Evolutionary conservation across 2,797 vertebrate genomes (phyloP).

Genomic region (Cirrhinus mrigala): DNA sequence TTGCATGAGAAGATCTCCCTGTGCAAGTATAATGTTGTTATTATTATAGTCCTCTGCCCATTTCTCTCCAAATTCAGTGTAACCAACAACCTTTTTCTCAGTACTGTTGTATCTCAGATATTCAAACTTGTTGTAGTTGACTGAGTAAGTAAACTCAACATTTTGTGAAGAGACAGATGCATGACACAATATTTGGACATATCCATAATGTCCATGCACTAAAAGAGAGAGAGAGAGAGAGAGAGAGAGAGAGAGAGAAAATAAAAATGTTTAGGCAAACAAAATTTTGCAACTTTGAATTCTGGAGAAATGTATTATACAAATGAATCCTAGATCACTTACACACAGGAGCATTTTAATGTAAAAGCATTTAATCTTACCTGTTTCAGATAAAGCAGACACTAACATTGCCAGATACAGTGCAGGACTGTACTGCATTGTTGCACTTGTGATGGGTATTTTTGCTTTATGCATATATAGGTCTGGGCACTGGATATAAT

Average conservation of each 20-base stretch:
- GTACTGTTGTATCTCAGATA: conserved; percentile 40
- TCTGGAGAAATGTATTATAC: no score
- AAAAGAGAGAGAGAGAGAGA: no score
- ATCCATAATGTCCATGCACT: background rate
- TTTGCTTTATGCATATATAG: no score
- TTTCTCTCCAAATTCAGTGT: conserved; percentile 17
- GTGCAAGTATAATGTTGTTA: background rate
- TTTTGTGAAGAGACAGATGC: background rate
- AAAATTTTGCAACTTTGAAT: background rate
- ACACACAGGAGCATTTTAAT: background rate
- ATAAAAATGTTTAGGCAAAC: no score
- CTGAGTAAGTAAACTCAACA: background rate
- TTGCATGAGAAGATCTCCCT: background rate
- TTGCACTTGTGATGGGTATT: background rate
- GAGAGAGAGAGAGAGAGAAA: background rate
- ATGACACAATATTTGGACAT: background rate
- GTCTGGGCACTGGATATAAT: no score
- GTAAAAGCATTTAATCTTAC: no score
- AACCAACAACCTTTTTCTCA: background rate
- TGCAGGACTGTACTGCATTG: no score
- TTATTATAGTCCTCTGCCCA: conserved; percentile 3
- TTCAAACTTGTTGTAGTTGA: conserved; percentile 31
- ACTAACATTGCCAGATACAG: no score
- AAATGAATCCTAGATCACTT: background rate
- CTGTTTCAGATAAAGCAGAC: no score